A percentile compares a stretch with the other conserved stretches of the same genome.
Conservation (phyloP, 1,140 invertebrate species). For the Pachypeltis micranthus region DNA sequence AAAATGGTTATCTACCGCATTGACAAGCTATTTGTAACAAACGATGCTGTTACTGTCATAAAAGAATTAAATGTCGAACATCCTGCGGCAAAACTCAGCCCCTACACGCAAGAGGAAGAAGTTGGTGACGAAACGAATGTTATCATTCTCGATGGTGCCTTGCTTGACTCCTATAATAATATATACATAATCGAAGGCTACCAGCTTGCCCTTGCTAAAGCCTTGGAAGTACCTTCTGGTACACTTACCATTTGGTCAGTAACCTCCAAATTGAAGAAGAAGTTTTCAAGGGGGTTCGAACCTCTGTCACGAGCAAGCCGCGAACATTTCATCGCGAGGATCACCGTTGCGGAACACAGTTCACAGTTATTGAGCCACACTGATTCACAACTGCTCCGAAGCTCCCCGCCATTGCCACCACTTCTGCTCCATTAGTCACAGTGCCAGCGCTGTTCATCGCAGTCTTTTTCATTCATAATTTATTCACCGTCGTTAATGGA, state of each 20-base stretch:
- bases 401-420: too few relatives aligned
- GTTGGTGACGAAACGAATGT: constrained; percentile 99
- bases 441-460: too few relatives aligned
- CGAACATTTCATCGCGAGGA: constrained; percentile 79
- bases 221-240: constrained; percentile 71
- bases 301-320: constrained; percentile 91
- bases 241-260: constrained; percentile 71
- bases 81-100: constrained; percentile 94
- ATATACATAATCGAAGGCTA: constrained; percentile 93
- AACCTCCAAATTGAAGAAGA: constrained; percentile 57
- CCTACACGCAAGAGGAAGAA: constrained; percentile 97
- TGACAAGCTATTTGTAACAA: constrained; percentile 97
- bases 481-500: too few relatives aligned
- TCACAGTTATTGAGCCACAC: too few relatives aligned
- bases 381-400: too few relatives aligned
- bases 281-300: constrained; percentile 53
- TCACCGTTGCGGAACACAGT: constrained; percentile 82
- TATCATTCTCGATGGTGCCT: constrained; percentile 81
- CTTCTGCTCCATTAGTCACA: too few relatives aligned
- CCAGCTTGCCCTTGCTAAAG: constrained; percentile 79
- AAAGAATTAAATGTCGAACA: constrained; percentile 92
- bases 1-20: constrained; percentile 99
- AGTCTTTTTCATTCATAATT: too few relatives aligned
- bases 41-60: constrained; percentile 97
- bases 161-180: constrained; percentile 86